These are phyloP conservation scores for Adelphocoris suturalis DNA, from an alignment of 2,888 invertebrate species.

Conservation along the genomic window DNA sequence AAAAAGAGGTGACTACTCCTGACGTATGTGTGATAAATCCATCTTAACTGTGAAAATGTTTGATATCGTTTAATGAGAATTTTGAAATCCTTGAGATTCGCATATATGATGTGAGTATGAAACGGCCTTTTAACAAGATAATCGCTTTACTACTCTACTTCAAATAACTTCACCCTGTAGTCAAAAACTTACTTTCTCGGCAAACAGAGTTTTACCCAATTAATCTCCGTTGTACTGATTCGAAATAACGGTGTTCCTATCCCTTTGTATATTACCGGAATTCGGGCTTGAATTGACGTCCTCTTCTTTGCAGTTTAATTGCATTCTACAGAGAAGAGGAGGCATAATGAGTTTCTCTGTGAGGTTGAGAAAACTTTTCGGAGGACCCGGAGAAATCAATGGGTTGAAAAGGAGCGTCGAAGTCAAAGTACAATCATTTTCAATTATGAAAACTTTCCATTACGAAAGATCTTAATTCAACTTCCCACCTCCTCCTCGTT, in stretches of 20 bases:
- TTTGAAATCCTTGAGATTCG: too few species aligned
- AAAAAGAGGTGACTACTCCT: too few species aligned
- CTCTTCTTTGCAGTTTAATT: conserved; percentile 1
- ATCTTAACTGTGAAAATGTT: too few species aligned
- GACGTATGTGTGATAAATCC: too few species aligned
- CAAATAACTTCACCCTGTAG: too few species aligned
- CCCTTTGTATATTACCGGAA: conserved; percentile 3
- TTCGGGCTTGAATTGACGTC: conserved; percentile 3
- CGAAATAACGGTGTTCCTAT: background rate
- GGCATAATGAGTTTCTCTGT: background rate
- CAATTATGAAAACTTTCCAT: conserved; percentile 27
- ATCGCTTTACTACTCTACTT: too few species aligned
- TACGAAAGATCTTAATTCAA: conserved; percentile 6
- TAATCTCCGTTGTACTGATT: background rate
- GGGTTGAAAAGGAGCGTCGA: background rate
- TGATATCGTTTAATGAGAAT: too few species aligned
- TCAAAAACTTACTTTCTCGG: too few species aligned
- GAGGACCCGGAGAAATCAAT: background rate
- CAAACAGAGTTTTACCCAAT: too few species aligned
- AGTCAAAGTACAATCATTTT: background rate
- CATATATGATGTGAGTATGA: too few species aligned
- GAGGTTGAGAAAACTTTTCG: background rate
- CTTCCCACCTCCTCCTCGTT: background rate
- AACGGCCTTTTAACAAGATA: too few species aligned
- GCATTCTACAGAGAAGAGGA: conserved; percentile 27